phyloP scores from a whole-genome alignment of 2,797 vertebrate species.

The Malurus leucopterus region DNA sequence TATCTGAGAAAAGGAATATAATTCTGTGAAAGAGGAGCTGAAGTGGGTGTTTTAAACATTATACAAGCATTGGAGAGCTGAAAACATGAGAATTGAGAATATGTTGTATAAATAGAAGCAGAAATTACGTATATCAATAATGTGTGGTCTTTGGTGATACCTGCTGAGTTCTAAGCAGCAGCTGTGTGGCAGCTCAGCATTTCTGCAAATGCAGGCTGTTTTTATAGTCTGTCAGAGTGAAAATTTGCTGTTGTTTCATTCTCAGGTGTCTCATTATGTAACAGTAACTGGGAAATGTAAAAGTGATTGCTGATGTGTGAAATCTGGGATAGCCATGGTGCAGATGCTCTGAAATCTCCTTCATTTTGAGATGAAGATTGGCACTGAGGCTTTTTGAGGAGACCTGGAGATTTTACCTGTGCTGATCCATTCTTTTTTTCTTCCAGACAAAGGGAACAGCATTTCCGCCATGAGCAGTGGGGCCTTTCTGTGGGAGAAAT shows the following conservation, averaged over 20 bases:
- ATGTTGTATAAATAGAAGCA: background rate
- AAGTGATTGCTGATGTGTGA: background rate
- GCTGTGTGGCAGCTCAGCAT: background rate
- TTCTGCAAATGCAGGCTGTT: background rate
- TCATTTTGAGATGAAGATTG: background rate
- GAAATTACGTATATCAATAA: background rate
- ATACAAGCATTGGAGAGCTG: background rate
- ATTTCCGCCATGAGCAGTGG: conserved; percentile 57
- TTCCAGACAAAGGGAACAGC: conserved; percentile 27
- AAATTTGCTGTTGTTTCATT: background rate
- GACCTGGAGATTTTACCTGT: background rate
- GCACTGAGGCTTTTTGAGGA: background rate
- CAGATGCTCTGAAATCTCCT: background rate
- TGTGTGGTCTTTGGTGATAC: background rate
- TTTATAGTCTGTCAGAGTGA: background rate
- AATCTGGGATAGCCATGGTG: background rate
- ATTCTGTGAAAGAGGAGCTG: background rate
- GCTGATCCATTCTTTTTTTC: background rate
- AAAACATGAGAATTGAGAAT: background rate
- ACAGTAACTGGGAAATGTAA: background rate
- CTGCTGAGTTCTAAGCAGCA: background rate
- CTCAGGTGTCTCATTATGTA: background rate
- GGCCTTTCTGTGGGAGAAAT: conserved; percentile 37
- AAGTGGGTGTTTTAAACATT: background rate
- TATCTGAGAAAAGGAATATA: background rate